These are phyloP conservation scores for Drosophila anomalata DNA, from an alignment of 2,888 invertebrate species.

Conservation along the genomic window DNA sequence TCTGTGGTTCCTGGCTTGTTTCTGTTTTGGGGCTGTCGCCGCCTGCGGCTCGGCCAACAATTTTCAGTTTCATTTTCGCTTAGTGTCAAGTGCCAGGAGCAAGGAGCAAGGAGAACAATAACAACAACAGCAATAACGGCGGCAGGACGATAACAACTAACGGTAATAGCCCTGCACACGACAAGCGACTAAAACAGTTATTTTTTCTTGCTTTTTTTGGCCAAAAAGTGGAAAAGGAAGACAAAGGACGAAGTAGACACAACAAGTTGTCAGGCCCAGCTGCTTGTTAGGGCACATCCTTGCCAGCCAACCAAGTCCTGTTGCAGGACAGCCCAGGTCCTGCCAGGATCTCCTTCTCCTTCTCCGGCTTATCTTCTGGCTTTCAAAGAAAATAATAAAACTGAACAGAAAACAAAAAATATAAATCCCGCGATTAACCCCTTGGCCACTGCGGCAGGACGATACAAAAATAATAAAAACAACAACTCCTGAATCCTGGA, in stretches of 20 bases:
- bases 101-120: conserved; percentile 42
- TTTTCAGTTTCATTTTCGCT: conserved; percentile 75
- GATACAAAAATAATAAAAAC: neutral
- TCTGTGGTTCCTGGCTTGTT: conserved; percentile 15
- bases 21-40: conserved; percentile 41
- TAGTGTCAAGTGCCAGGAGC: conserved; percentile 74
- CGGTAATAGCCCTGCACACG: conserved; percentile 74
- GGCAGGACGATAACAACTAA: conserved; percentile 57
- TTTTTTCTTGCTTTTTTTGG: neutral
- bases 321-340: too few species aligned
- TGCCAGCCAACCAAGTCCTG: conserved; percentile 15
- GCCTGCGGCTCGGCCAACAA: conserved; percentile 56
- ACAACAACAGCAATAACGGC: conserved; percentile 33
- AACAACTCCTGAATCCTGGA: conserved; percentile 3
- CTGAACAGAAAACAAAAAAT: neutral
- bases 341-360: neutral
- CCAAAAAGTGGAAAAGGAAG: conserved; percentile 47
- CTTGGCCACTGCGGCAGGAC: neutral
- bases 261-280: conserved; percentile 30
- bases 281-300: conserved; percentile 24
- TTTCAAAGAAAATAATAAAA: neutral
- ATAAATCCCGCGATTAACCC: conserved; percentile 1
- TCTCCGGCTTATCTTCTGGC: neutral
- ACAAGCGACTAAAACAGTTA: conserved; percentile 69
- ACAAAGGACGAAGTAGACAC: conserved; percentile 14